phyloP scores from a whole-genome alignment of 1,140 invertebrate species.

The Drosophila rufa region DNA sequence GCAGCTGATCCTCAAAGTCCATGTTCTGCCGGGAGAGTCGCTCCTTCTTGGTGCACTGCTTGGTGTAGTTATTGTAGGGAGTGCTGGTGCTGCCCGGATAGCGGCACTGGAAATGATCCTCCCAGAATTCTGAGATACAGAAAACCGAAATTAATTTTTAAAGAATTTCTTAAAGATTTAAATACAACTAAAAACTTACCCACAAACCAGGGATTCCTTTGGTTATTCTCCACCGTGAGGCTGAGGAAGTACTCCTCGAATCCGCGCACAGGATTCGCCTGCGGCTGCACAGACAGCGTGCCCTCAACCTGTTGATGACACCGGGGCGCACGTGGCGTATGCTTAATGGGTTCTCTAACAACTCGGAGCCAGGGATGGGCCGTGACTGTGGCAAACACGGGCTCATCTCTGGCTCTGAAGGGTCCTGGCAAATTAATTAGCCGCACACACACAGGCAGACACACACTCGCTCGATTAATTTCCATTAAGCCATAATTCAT shows the following conservation, averaged over 20 bases:
- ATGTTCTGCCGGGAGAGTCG: conserved; percentile 90
- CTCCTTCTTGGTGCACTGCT: conserved; percentile 90
- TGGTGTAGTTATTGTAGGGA: conserved; percentile 92
- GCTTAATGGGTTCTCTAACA: conserved; percentile 46
- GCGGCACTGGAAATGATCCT: conserved; percentile 94
- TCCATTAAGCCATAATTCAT: conserved; percentile 80
- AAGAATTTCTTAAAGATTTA: no score
- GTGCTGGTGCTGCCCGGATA: conserved; percentile 92
- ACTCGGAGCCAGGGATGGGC: not conserved
- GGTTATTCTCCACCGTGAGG: conserved; percentile 94
- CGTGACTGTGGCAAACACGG: conserved; percentile 3
- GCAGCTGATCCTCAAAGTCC: conserved; percentile 94
- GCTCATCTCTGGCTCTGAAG: conserved; percentile 16
- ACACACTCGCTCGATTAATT: conserved; percentile 71
- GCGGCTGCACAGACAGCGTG: conserved; percentile 96
- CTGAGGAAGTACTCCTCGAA: conserved; percentile 96
- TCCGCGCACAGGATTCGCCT: conserved; percentile 93
- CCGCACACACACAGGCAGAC: conserved; percentile 14
- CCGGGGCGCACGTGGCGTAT: conserved; percentile 48
- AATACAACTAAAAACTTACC: conserved; percentile 87
- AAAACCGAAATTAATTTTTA: not conserved
- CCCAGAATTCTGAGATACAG: conserved; percentile 93
- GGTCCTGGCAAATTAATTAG: conserved; percentile 63
- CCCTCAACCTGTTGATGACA: conserved; percentile 88
- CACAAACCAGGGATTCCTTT: conserved; percentile 96